These are phyloP conservation scores for Caenorhabditis sp. DNA, from an alignment of 2,888 invertebrate genomes.

Conservation along the genomic window DNA sequence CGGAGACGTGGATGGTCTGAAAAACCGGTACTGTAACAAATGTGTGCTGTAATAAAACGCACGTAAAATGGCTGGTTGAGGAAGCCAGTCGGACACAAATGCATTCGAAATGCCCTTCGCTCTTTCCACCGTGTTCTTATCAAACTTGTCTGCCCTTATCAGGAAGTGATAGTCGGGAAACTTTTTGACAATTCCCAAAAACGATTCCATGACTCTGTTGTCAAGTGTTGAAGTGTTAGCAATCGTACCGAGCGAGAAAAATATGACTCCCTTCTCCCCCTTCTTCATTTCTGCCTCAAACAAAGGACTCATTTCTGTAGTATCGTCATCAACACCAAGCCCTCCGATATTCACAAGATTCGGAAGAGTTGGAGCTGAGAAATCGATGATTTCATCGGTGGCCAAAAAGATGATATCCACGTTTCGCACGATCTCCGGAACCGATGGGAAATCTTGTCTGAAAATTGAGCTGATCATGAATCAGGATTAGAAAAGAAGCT, in stretches of 20 bases:
- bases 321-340: constrained; percentile 59
- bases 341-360: constrained; percentile 77
- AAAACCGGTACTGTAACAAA: neutral
- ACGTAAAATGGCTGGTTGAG: constrained; percentile 71
- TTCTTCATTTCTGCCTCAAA: constrained; percentile 68
- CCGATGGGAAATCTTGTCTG: constrained; percentile 70
- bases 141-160: constrained; percentile 72
- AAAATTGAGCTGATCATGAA: constrained; percentile 28
- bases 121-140: constrained; percentile 60
- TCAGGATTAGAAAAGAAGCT: neutral
- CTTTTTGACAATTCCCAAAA: constrained; percentile 68
- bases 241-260: constrained; percentile 75
- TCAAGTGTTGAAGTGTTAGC: constrained; percentile 71
- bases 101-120: constrained; percentile 62
- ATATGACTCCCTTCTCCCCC: constrained; percentile 73
- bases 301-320: constrained; percentile 33
- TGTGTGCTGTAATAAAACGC: neutral
- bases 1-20: constrained; percentile 73
- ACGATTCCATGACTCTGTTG: constrained; percentile 66
- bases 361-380: constrained; percentile 72
- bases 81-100: constrained; percentile 71
- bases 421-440: constrained; percentile 64
- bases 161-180: constrained; percentile 76
- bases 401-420: constrained; percentile 74
- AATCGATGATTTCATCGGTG: constrained; percentile 75